Evolutionary conservation across 1,140 invertebrate species (phyloP).

Genomic region (Panagrolaimus sp.): DNA sequence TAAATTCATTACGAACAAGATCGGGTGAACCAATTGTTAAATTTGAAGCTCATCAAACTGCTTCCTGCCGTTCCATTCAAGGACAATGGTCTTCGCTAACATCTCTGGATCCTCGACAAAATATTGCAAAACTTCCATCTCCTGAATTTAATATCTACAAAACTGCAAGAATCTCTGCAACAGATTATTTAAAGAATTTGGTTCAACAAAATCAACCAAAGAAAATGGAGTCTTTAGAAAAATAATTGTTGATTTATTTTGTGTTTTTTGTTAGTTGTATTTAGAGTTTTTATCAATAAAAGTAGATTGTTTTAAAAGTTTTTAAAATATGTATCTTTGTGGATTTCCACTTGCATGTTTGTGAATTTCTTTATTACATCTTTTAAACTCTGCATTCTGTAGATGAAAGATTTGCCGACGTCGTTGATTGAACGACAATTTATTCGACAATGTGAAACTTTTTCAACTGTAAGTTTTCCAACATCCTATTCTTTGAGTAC

Average conservation of each 20-base stretch:
- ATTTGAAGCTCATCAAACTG: conserved; percentile 35
- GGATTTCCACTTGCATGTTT: not conserved
- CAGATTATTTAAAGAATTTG: conserved; percentile 28
- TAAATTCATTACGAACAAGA: conserved; percentile 39
- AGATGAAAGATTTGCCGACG: conserved; percentile 5
- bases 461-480: not conserved
- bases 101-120: conserved; percentile 30
- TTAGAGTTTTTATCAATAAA: not conserved
- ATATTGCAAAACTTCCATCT: conserved; percentile 25
- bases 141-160: conserved; percentile 29
- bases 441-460: not conserved
- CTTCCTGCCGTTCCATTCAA: conserved; percentile 40
- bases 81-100: conserved; percentile 37
- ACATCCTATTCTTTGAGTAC: not conserved
- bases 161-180: conserved; percentile 21
- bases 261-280: conserved; percentile 2
- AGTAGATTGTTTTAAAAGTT: not conserved
- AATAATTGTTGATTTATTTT: not conserved
- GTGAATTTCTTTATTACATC: not conserved
- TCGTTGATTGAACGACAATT: not conserved
- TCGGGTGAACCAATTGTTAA: conserved; percentile 42
- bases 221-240: not conserved
- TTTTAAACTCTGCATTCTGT: not conserved
- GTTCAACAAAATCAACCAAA: not conserved
- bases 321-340: not conserved